Base-by-base conservation (phyloP, 2,888 invertebrate genomes). In the Pogonocherus hispidulus region DNA sequence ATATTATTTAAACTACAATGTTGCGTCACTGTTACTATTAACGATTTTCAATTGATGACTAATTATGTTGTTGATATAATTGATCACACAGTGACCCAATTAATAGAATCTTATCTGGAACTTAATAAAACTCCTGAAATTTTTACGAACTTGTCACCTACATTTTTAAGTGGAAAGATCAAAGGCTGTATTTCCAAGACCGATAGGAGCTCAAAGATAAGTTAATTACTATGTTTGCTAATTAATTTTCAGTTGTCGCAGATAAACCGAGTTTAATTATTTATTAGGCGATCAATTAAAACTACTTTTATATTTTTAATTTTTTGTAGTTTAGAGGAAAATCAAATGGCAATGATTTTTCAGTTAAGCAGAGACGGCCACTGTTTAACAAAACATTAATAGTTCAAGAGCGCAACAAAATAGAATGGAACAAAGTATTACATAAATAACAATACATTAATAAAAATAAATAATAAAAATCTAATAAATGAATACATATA, bases 101-200 rank as follows among this genome's bases (percentile, higher is more conserved):
- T 63, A 55, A 68, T 35, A 37, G 52, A 65, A 47, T 22, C 57
- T 67, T 70, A 70, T 67, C 67, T 35, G 54, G 35, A 49, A 49
- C 46, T 63, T 68, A 65, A 63, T 63, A 22, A 62, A 62, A 59
- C 65, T 65, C 62, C 69, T 54, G 37, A 32, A 44, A 67, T 69
- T 72, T 69, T 72, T 72, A 67, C 65, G 57, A 62, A 72, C 67
- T 63, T 72, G 65, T 72, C 72, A 69, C 69, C 69, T 27, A 47
- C 44, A 52, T 52, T 44, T 59, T 46, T 46, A 57, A 22, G 44
- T 46, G 20, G 47, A 19, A 27, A 27, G 46, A 44, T 59, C 47
- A 59, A 3, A 14, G n/a, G 14, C 27, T 20, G 9, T 16, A 27
- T 11, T 16, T 59, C 18, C 14, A 59, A 32, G 1, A 44, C n/a